phyloP scores from a whole-genome alignment of 1,140 invertebrate species.

The Myzus persicae region DNA sequence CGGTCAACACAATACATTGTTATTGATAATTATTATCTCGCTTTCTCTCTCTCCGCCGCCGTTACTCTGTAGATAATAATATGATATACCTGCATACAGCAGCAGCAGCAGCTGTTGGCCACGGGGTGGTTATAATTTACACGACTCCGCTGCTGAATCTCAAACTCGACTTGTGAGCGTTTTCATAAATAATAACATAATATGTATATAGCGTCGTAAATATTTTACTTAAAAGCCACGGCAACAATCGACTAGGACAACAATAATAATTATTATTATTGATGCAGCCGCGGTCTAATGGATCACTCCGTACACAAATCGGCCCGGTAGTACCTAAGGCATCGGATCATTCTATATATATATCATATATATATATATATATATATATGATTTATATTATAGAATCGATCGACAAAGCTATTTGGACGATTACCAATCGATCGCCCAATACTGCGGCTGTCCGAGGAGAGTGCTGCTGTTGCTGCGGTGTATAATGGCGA shows the following conservation, averaged over 20 bases:
- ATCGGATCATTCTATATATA: background rate
- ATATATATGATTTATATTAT: background rate
- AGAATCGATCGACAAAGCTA: background rate
- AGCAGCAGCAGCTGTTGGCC: too few relatives aligned
- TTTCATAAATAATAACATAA: too few relatives aligned
- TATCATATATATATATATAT: background rate
- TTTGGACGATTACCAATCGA: conserved; percentile 21
- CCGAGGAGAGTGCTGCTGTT: background rate
- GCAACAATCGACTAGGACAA: background rate
- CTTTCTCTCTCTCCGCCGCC: background rate
- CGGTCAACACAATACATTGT: background rate
- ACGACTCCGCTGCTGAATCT: background rate
- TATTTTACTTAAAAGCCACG: too few relatives aligned
- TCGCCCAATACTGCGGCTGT: background rate
- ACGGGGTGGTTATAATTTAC: too few relatives aligned
- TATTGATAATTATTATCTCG: background rate
- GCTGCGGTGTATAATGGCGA: background rate
- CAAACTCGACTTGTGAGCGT: background rate
- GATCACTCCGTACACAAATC: background rate
- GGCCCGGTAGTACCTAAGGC: background rate
- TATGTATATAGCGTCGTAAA: too few relatives aligned
- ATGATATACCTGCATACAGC: too few relatives aligned
- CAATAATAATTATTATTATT: too few relatives aligned
- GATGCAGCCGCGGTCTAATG: too few relatives aligned
- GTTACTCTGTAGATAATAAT: too few relatives aligned